Evolutionary conservation across 2,888 invertebrate species (phyloP), one percentile per base, ranked within the genome.

Genomic region (Leucania comma): DNA sequence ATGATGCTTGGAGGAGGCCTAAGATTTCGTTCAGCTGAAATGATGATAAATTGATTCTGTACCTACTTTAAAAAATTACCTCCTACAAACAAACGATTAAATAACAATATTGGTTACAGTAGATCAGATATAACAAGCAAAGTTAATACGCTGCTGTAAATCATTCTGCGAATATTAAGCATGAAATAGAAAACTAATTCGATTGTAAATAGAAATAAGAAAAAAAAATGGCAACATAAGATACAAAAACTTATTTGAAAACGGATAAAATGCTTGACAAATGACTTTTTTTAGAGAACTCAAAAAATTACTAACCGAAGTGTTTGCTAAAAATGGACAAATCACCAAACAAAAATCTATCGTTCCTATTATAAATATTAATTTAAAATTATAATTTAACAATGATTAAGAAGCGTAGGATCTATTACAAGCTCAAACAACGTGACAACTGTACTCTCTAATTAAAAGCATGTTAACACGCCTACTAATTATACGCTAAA

Each of bases 401-500:
- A 29, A n/a, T n/a, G 32, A 58, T 38, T 24, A 24, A 70, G 9
- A 61, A 6, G 17, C 35, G 1, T 62, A 50, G 12, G 0, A n/a
- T n/a, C n/a, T 4, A 14, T n/a, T 14, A 48, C 51, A 14, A 29
- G 12, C n/a, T 2, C 51, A 51, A 26, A 14, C n/a, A 6, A 42
- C 35, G 26, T 29, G 57, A 68, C 51, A 75, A 35, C 48, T 24
- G 22, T 67, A 57, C 51, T 20, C 17, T 32, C 38, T 59, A 68
- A 63, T 68, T 75, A 54, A 69, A 62, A 62, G 58, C 62, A 26
- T 69, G 62, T 68, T 69, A 63, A 59, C 74, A 9, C 32, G 42
- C 42, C 50, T 35, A 75, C 12, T 59, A 32, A 62, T 62, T 61
- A 56, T 6, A 42, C 35, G 22, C 29, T 56, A 51, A 61, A 35